Evolutionary conservation across 2,888 invertebrate genomes (phyloP), one percentile per base, ranked within the genome.

Genomic region (Horisme vitalbata): DNA sequence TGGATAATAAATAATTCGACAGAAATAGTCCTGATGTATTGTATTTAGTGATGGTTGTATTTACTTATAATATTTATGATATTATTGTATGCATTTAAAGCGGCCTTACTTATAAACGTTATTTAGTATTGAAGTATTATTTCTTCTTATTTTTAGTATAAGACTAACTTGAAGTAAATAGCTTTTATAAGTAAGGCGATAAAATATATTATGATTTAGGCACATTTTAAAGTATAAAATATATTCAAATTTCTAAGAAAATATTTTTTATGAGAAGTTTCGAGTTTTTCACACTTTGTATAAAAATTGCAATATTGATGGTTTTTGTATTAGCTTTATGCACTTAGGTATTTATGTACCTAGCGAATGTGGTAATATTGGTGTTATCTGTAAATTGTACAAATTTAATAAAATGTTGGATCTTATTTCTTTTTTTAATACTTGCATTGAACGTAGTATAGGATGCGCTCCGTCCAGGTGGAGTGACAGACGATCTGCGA

Each of bases 391-490:
- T 79, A 70, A 77, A 73, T 63, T 83, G 81, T 84, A 85, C 83
- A 83, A 83, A 83, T 87, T 85, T 87, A 87, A 87, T 87, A 87
- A n/a, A 86, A 87, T 75, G 87, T 87, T 87, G 81, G 68, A 73
- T 75, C 69, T 71, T 76, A 71, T 20, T 12, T 24, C 15, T 55
- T 55, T 57, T 41, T 45, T 55, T 53, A 3, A 12, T 18, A 14
- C 7, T 8, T 21, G 1, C n/a, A 10, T 6, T 15, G n/a, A 7
- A 18, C 9, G 7, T 15, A 15, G 1, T 24, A 35, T 13, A 7
- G 24, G 13, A 9, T n/a, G n/a, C n/a, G n/a, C n/a, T n/a, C n/a
- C n/a, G n/a, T n/a, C n/a, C n/a, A n/a, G n/a, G n/a, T n/a, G n/a
- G n/a, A n/a, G n/a, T n/a, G n/a, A n/a, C n/a, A n/a, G n/a, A n/a